These are phyloP conservation scores for Acestrorhynchus altus DNA, from an alignment of 2,797 vertebrate genomes.

Conservation along the genomic window DNA sequence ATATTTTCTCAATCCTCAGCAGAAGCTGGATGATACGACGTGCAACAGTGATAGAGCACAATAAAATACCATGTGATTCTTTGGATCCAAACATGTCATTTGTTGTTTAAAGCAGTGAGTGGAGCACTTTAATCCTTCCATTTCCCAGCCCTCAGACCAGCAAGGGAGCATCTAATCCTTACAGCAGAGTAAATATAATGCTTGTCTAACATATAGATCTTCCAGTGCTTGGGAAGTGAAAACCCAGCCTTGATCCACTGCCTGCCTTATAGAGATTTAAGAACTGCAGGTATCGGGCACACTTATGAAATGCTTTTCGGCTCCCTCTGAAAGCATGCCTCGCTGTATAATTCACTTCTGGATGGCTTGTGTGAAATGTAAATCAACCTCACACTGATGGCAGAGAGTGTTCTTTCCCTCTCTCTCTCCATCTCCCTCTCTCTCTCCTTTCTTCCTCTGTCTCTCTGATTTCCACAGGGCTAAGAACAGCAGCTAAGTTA, in stretches of 20 bases:
- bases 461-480: constrained; percentile 16
- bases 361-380: constrained; percentile 55
- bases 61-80: constrained; percentile 15
- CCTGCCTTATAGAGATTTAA: constrained; percentile 46
- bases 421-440: constrained; percentile 18
- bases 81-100: constrained; percentile 32
- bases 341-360: constrained; percentile 52
- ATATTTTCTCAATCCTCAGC: constrained; percentile 18
- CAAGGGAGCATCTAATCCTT: constrained; percentile 18
- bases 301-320: constrained; percentile 43
- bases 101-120: constrained; percentile 22
- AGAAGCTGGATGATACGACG: background rate
- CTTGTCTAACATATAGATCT: constrained; percentile 43
- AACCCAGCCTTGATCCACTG: constrained; percentile 43
- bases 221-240: constrained; percentile 21
- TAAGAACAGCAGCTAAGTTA: constrained; percentile 27
- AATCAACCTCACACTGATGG: constrained; percentile 35
- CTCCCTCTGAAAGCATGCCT: constrained; percentile 32
- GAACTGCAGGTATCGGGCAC: constrained; percentile 33
- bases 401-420: constrained; percentile 6
- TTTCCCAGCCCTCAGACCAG: constrained; percentile 9
- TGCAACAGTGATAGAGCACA: constrained; percentile 9
- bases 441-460: constrained; percentile 13
- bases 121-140: constrained; percentile 30
- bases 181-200: constrained; percentile 34